Percentiles rank a stretch among this genome's conserved stretches.
phyloP scores from a whole-genome alignment of 2,797 vertebrate species.

The Platalea minor region DNA sequence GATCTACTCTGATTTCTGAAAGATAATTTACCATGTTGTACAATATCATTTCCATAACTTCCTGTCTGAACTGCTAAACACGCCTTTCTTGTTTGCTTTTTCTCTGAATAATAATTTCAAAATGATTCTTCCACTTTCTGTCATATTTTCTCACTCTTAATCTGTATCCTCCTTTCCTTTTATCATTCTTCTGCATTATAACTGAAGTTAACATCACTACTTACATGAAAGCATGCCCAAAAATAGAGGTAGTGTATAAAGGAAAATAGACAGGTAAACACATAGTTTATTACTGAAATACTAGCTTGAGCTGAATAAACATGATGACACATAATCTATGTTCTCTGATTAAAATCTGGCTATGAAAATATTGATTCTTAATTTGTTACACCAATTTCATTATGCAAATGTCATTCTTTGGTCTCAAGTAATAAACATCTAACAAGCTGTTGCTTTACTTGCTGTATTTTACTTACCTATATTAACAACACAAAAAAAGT shows the following conservation, averaged over 20 bases:
- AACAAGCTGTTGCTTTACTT: background rate
- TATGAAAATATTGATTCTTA: background rate
- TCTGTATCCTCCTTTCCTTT: background rate
- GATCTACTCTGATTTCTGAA: background rate
- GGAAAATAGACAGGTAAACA: background rate
- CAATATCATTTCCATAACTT: background rate
- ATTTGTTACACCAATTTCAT: background rate
- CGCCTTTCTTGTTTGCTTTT: background rate
- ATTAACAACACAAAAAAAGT: background rate
- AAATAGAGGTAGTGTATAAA: background rate
- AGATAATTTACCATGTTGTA: background rate
- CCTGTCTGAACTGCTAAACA: background rate
- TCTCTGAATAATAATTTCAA: background rate
- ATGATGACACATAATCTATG: background rate
- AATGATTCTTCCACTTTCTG: background rate
- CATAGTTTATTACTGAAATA: background rate
- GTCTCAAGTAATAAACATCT: background rate
- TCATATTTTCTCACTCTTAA: background rate
- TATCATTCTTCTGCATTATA: background rate
- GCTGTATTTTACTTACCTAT: background rate
- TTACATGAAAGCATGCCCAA: background rate
- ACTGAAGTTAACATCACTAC: background rate
- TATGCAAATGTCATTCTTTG: background rate
- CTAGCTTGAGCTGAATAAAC: background rate
- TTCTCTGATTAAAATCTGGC: background rate